phyloP scores from a whole-genome alignment of 2,113 vertebrate genomes.

The Noctilio leporinus region DNA sequence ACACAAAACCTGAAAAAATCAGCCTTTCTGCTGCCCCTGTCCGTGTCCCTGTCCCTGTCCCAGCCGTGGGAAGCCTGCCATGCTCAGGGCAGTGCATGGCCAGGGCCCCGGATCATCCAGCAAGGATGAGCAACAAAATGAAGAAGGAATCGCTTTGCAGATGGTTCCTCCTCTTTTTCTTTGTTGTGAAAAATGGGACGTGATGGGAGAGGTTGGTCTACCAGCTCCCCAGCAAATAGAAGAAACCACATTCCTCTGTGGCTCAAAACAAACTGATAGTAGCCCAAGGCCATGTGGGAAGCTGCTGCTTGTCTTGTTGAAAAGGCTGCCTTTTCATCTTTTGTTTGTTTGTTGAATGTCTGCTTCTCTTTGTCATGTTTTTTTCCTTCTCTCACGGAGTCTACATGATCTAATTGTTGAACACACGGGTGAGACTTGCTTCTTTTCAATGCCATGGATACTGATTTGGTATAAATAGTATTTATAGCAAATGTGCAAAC shows the following conservation, averaged over 20 bases:
- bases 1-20: background rate
- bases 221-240: too few relatives aligned
- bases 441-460: background rate
- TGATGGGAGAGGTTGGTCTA: background rate
- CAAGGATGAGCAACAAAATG: background rate
- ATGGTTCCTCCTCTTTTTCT: background rate
- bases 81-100: too few relatives aligned
- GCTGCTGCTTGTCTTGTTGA: background rate
- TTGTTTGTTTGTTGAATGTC: background rate
- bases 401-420: background rate
- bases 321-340: background rate
- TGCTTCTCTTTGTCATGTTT: background rate
- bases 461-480: background rate
- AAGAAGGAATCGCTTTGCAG: background rate
- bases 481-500: background rate
- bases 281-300: rapidly evolving
- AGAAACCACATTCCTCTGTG: background rate
- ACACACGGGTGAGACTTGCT: background rate
- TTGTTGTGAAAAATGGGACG: background rate
- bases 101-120: background rate
- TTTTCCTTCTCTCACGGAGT: background rate
- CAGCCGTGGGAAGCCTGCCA: rapidly evolving
- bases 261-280: rapidly evolving
- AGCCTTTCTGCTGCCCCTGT: background rate
- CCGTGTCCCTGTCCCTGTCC: rapidly evolving